These are phyloP conservation scores for Enteromius trimaculatus DNA, from an alignment of 2,797 vertebrate species.

Conservation along the genomic window DNA sequence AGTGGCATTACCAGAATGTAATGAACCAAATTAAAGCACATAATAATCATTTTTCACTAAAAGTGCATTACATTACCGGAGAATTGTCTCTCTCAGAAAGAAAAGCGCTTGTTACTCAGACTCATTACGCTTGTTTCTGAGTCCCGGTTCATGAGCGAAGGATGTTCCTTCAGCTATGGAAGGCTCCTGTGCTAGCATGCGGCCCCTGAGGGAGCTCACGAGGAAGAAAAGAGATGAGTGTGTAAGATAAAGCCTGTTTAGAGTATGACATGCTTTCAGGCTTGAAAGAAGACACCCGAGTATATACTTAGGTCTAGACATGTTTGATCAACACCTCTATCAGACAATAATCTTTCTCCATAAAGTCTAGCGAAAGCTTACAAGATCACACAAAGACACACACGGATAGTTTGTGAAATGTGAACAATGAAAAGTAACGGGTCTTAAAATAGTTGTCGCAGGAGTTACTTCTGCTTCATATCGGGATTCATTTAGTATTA, in stretches of 20 bases:
- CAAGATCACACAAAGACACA: constrained; percentile 38
- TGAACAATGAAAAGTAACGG: background rate
- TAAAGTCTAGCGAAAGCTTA: constrained; percentile 43
- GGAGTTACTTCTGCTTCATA: background rate
- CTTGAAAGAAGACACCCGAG: constrained; percentile 73
- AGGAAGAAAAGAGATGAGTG: constrained; percentile 77
- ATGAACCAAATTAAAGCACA: constrained; percentile 1
- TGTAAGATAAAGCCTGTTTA: constrained; percentile 76
- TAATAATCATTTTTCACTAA: background rate
- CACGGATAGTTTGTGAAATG: background rate
- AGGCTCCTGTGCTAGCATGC: constrained; percentile 75
- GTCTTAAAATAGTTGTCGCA: background rate
- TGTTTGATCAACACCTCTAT: constrained; percentile 71
- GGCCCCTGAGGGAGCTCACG: constrained; percentile 71
- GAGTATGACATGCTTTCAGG: constrained; percentile 73
- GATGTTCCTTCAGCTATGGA: constrained; percentile 35
- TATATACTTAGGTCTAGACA: constrained; percentile 72
- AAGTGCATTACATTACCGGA: background rate
- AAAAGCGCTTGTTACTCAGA: background rate
- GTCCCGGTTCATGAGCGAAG: constrained; percentile 5
- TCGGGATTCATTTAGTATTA: background rate
- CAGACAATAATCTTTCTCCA: constrained; percentile 48
- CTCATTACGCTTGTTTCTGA: constrained; percentile 26
- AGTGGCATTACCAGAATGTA: background rate
- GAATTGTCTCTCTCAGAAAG: background rate